These are phyloP conservation scores for Leptinotarsa undecemlineata DNA, from an alignment of 1,140 invertebrate species.

Conservation along the genomic window DNA sequence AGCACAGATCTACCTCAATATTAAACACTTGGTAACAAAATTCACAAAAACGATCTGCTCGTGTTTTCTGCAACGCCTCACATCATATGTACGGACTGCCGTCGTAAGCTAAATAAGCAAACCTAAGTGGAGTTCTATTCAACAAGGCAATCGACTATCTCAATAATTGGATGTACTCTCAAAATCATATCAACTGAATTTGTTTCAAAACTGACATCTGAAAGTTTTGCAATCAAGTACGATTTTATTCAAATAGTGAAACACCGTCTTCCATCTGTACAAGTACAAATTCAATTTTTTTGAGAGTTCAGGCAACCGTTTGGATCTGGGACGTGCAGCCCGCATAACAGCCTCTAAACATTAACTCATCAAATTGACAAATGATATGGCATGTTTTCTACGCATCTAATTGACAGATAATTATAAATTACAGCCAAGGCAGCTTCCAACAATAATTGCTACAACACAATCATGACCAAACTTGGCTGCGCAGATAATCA, in stretches of 20 bases:
- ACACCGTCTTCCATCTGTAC: too few species aligned
- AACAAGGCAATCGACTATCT: slow-evolving; percentile 20
- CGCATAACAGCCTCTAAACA: slow-evolving; percentile 52
- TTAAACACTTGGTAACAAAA: slow-evolving; percentile 19
- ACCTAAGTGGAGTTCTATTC: slow-evolving; percentile 16
- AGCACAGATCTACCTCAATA: background rate
- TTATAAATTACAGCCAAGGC: slow-evolving; percentile 48
- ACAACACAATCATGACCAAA: slow-evolving; percentile 51
- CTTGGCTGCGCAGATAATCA: slow-evolving; percentile 38
- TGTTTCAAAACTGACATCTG: too few species aligned
- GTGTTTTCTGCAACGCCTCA: background rate
- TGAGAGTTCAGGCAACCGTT: background rate
- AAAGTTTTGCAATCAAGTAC: too few species aligned
- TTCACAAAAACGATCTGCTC: slow-evolving; percentile 8
- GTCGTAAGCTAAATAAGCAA: slow-evolving; percentile 22
- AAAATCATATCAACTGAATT: too few species aligned
- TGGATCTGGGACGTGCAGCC: slow-evolving; percentile 31
- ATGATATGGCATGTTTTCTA: slow-evolving; percentile 53
- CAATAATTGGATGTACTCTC: background rate
- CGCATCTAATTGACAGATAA: slow-evolving; percentile 55
- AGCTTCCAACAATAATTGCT: slow-evolving; percentile 48
- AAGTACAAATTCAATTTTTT: too few species aligned
- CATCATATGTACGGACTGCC: slow-evolving; percentile 26
- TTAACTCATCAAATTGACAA: slow-evolving; percentile 54
- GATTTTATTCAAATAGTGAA: too few species aligned